Conservation (phyloP, 1,140 invertebrate genomes). For the Belonocnema kinseyi region DNA sequence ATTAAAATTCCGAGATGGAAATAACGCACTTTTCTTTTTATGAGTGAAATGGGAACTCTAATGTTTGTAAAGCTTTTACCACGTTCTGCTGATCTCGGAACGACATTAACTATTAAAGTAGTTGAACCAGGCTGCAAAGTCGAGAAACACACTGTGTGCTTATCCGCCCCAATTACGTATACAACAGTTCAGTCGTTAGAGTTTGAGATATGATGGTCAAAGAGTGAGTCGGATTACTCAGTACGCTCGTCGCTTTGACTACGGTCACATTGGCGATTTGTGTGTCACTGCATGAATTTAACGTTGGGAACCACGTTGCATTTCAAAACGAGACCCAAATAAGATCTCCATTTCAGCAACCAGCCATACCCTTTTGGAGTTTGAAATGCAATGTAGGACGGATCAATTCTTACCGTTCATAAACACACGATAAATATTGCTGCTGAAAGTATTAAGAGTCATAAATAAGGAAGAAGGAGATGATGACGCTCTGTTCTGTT, state of each 20-base stretch:
- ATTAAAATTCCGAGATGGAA: neutral
- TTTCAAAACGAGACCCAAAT: neutral
- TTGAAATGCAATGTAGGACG: neutral
- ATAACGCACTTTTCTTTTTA: neutral
- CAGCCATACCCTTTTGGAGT: neutral
- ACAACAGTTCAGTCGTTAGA: slow-evolving; percentile 1
- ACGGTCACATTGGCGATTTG: slow-evolving; percentile 13
- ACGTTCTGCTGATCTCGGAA: neutral
- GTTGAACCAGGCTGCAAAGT: neutral
- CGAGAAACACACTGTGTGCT: neutral
- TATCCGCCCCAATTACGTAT: neutral
- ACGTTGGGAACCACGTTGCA: slow-evolving; percentile 1
- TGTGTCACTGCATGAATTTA: slow-evolving; percentile 24
- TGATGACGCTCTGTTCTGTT: neutral
- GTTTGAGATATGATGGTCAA: slow-evolving; percentile 38
- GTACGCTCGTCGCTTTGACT: slow-evolving; percentile 50
- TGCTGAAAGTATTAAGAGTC: neutral
- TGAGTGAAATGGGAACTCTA: neutral
- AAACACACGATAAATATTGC: neutral
- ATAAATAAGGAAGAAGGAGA: slow-evolving; percentile 15
- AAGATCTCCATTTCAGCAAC: neutral
- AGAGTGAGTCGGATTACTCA: slow-evolving; percentile 46
- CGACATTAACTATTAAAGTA: neutral
- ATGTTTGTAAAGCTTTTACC: neutral
- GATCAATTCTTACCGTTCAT: neutral